These are phyloP conservation scores for Colletes latitarsis DNA, from an alignment of 1,140 invertebrate species.

Conservation along the genomic window DNA sequence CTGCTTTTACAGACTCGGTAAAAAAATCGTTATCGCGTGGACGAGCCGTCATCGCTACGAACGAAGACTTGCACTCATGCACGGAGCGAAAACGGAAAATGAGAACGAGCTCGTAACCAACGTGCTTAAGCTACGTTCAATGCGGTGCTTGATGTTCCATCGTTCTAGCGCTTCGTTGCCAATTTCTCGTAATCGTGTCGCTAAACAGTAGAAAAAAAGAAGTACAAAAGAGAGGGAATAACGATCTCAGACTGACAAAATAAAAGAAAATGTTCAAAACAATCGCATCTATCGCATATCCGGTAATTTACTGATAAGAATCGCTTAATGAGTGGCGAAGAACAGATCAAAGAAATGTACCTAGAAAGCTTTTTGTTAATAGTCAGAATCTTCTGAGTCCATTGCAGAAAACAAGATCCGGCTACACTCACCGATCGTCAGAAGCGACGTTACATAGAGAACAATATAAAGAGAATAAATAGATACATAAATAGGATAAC, in stretches of 20 bases:
- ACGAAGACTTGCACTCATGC: neutral
- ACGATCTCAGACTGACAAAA: neutral
- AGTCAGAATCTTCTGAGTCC: conserved; percentile 79
- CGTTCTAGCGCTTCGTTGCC: neutral
- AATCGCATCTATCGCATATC: conserved; percentile 41
- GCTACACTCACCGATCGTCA: conserved; percentile 77
- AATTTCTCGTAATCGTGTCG: neutral
- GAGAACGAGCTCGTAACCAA: neutral
- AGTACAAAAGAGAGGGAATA: neutral
- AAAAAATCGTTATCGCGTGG: too few relatives aligned
- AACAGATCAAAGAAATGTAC: conserved; percentile 66
- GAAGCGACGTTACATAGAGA: conserved; percentile 74
- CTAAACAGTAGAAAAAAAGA: neutral
- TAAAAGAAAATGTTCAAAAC: conserved; percentile 1
- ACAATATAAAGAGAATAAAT: conserved; percentile 73
- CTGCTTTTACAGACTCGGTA: too few relatives aligned
- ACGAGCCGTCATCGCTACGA: too few relatives aligned
- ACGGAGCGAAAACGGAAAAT: neutral
- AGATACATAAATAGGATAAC: conserved; percentile 48
- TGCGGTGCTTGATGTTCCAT: neutral
- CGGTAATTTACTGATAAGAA: neutral
- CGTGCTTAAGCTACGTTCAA: neutral
- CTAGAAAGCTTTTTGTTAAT: conserved; percentile 79
- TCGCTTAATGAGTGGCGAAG: conserved; percentile 33
- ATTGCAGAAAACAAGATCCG: conserved; percentile 78